Evolutionary conservation across 2,888 invertebrate genomes (phyloP).

Genomic region (Nysson spinosus): DNA sequence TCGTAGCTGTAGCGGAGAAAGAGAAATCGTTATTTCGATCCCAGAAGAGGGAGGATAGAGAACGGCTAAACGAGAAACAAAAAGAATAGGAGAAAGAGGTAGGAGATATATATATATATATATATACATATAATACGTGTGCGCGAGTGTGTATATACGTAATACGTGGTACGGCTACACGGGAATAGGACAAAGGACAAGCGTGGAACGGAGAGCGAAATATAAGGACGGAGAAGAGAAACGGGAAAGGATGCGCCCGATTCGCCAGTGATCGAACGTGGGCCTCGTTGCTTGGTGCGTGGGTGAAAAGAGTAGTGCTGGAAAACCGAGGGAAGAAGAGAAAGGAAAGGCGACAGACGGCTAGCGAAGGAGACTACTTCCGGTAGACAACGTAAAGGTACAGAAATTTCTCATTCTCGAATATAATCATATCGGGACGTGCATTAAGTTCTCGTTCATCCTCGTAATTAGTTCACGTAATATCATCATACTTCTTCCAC

Average conservation of each 20-base stretch:
- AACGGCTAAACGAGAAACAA: background rate
- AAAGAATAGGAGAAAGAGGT: slow-evolving; percentile 9
- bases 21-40: background rate
- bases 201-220: slow-evolving; percentile 12
- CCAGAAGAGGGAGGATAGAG: background rate
- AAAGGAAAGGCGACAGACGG: slow-evolving; percentile 24
- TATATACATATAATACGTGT: background rate
- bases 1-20: too few species aligned
- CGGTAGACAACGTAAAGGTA: slow-evolving; percentile 31
- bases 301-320: slow-evolving; percentile 40
- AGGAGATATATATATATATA: background rate
- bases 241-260: slow-evolving; percentile 43
- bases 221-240: slow-evolving; percentile 4
- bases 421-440: too few species aligned
- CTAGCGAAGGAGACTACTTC: slow-evolving; percentile 19
- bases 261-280: slow-evolving; percentile 52
- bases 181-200: slow-evolving; percentile 40
- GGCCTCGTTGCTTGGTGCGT: slow-evolving; percentile 41
- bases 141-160: background rate
- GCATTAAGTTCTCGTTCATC: too few species aligned
- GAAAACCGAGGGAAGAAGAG: slow-evolving; percentile 30
- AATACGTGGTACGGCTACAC: slow-evolving; percentile 1
- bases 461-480: too few species aligned
- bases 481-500: too few species aligned
- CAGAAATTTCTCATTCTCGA: slow-evolving; percentile 16